Conservation (phyloP, 2,888 invertebrate species). For the Lysandra coridon region DNA sequence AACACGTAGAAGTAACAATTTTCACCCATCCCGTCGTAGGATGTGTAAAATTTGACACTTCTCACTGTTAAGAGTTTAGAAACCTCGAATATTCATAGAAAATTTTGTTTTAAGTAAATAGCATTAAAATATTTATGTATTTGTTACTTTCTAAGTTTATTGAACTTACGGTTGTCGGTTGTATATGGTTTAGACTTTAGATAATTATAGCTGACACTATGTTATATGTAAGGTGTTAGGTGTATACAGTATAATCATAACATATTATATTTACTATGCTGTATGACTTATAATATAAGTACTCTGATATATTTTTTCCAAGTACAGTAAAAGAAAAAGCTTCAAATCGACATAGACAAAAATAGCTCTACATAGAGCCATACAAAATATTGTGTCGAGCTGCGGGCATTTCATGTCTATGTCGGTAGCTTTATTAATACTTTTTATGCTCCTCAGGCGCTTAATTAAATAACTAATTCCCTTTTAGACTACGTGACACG, state of each 20-base stretch:
- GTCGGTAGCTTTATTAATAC: background rate
- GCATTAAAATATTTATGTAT: background rate
- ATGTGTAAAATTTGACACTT: slow-evolving; percentile 25
- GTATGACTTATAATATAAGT: too few species aligned
- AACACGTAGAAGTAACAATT: slow-evolving; percentile 20
- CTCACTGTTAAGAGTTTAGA: slow-evolving; percentile 3
- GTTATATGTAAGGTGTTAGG: too few species aligned
- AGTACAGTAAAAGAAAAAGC: too few species aligned
- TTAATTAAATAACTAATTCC: slow-evolving; percentile 18
- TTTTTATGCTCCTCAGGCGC: background rate
- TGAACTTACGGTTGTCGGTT: too few species aligned
- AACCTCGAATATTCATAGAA: background rate
- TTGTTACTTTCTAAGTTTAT: background rate
- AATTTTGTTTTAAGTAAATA: background rate
- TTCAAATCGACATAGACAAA: background rate
- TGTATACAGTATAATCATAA: too few species aligned
- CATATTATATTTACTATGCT: too few species aligned
- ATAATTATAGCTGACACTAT: too few species aligned
- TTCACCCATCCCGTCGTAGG: slow-evolving; percentile 7
- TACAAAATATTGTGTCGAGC: background rate
- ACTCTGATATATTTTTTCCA: too few species aligned
- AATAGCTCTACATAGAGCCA: background rate
- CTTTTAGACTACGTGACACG: slow-evolving; percentile 12
- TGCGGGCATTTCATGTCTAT: background rate
- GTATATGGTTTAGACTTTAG: too few species aligned